Conservation (phyloP, 2,888 invertebrate genomes). For the Synergus laeviventris region DNA sequence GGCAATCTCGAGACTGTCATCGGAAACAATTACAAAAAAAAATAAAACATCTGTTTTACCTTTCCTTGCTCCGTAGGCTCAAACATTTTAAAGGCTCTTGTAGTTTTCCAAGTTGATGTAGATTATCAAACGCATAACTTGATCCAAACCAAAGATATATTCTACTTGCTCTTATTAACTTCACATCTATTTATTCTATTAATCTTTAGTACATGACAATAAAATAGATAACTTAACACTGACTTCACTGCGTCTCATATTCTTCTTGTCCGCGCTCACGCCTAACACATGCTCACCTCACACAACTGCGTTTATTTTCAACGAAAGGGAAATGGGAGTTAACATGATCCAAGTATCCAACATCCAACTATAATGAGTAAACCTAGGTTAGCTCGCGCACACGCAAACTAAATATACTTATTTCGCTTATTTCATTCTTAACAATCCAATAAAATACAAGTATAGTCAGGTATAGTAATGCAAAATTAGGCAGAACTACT, state of each 20-base stretch:
- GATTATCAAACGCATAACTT: slow-evolving; percentile 35
- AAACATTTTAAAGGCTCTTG: slow-evolving; percentile 62
- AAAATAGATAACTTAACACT: not conserved
- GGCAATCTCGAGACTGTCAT: not conserved
- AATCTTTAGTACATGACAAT: not conserved
- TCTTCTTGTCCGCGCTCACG: not conserved
- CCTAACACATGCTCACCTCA: too few species aligned
- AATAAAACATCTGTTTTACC: slow-evolving; percentile 57
- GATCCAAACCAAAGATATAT: not conserved
- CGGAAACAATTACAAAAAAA: not conserved
- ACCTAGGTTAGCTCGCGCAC: not conserved
- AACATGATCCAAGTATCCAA: too few species aligned
- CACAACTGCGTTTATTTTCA: not conserved
- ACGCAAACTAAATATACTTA: not conserved
- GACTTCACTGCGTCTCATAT: not conserved
- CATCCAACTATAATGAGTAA: too few species aligned
- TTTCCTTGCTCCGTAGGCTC: slow-evolving; percentile 72
- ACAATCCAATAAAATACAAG: slow-evolving; percentile 9
- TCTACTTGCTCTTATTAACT: not conserved
- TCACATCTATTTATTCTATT: slow-evolving; percentile 9
- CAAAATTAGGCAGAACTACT: too few species aligned
- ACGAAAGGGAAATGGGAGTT: not conserved
- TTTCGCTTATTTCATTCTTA: not conserved
- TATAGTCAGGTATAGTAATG: too few species aligned
- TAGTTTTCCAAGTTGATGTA: not conserved